Base-by-base conservation (phyloP, 2,888 invertebrate species). In the Hecatera dysodea region DNA sequence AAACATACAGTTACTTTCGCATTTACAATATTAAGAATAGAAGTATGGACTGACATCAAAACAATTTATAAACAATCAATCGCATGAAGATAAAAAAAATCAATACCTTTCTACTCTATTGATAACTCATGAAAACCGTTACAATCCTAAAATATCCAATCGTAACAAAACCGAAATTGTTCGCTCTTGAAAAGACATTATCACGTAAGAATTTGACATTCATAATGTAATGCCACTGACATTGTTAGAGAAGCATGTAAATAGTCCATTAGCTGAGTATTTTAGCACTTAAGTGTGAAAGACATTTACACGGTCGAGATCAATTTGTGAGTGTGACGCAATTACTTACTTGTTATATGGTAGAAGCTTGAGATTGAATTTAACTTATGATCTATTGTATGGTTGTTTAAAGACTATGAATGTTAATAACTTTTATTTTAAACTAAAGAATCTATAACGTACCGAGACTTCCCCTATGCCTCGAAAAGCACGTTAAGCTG, bases 201-300 rank as follows among this genome's bases (percentile, higher is more conserved):
- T 8, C 56, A 52, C 44, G 17, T 55, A 52, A 36, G 12, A 53
- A 15, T 56, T 48, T 29, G 42, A 53, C 48, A 62, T 76, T 76
- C 50, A 27, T 2, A 36, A 17, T 33, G 36, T 2, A 36, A 17
- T 33, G 27, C 19, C 19, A 52, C 27, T 59, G 48, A 2, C 29
- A 60, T 44, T 60, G 48, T 64, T 22, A 60, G 2, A 48, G 17
- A 57, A 33, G 24, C 50, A 29, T 53, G 56, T 55, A n/a, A 75
- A 57, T 42, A 12, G 33, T 9, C 76, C 57, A 67, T 76, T 62
- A 36, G 11, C 29, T 3, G 12, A 27, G 24, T 15, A 42, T 48
- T 44, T 76, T 67, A 68, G 17, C 77, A 50, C 8, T n/a, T 19
- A 56, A 1, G 44, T 81, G 70, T 55, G 29, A 77, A 75, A 81